A percentile compares a stretch with the other conserved stretches of the same genome.
phyloP scores from a whole-genome alignment of 2,888 invertebrate species.

The Aspidiotus rigidus region DNA sequence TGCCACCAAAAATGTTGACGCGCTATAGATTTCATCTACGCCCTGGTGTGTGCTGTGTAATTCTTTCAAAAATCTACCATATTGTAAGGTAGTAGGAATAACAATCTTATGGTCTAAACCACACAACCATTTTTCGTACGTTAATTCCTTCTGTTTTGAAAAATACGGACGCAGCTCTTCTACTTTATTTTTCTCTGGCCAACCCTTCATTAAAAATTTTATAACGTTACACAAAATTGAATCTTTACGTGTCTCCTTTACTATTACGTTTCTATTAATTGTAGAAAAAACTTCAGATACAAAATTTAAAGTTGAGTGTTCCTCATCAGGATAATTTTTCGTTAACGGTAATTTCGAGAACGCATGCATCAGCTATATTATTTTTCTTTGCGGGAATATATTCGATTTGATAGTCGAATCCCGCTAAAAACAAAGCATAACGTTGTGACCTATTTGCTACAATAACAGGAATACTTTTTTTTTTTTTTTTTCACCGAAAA shows the following conservation, averaged over 20 bases:
- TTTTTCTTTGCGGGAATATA: no score
- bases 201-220: background rate
- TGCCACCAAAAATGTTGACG: background rate
- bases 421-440: no score
- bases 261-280: background rate
- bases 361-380: no score
- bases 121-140: background rate
- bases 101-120: background rate
- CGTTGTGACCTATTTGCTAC: no score
- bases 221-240: background rate
- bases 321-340: background rate
- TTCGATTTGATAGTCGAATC: no score
- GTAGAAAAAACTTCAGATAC: constrained; percentile 8
- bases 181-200: background rate
- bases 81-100: constrained; percentile 4
- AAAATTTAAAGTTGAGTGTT: background rate
- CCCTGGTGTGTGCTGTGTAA: constrained; percentile 39
- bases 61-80: constrained; percentile 37
- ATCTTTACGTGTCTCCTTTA: background rate
- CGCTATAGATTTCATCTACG: constrained; percentile 39
- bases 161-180: background rate
- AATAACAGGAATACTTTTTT: no score
- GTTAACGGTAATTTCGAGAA: no score
- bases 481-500: constrained; percentile 19
- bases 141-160: constrained; percentile 1